phyloP scores from a whole-genome alignment of 2,888 invertebrate species.

The Drosophila mercatorum region DNA sequence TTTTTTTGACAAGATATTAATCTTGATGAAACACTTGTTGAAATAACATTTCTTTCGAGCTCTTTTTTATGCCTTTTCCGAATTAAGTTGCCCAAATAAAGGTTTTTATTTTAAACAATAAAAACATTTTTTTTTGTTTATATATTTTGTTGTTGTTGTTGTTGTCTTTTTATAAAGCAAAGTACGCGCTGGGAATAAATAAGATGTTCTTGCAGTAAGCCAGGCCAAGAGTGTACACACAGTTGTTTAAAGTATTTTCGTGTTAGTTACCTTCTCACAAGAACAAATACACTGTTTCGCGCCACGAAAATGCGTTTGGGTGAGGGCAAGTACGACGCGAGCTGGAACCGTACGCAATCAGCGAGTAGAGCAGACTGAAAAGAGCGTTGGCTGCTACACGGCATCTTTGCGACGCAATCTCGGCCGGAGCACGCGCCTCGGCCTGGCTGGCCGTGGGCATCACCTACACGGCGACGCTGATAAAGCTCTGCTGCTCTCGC shows the following conservation, averaged over 20 bases:
- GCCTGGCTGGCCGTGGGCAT: conserved; percentile 29
- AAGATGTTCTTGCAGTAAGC: conserved; percentile 9
- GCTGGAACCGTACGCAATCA: conserved; percentile 66
- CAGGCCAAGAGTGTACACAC: conserved; percentile 41
- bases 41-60: not conserved
- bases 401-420: conserved; percentile 74
- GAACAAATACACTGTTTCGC: conserved; percentile 47
- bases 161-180: not conserved
- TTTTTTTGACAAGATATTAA: not conserved
- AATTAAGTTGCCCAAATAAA: not conserved
- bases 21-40: not conserved
- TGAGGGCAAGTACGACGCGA: conserved; percentile 22
- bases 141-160: conserved; percentile 1
- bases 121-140: conserved; percentile 3
- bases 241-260: conserved; percentile 37
- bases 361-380: conserved; percentile 67
- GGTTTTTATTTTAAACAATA: not conserved
- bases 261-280: conserved; percentile 36
- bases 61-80: not conserved
- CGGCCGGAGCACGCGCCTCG: conserved; percentile 33
- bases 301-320: conserved; percentile 40
- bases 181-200: conserved; percentile 18
- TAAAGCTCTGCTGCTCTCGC: conserved; percentile 33
- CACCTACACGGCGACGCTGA: conserved; percentile 19
- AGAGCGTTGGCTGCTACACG: conserved; percentile 43